Base-by-base conservation (phyloP, 2,797 vertebrate species). In the Falco novaeseelandiae region DNA sequence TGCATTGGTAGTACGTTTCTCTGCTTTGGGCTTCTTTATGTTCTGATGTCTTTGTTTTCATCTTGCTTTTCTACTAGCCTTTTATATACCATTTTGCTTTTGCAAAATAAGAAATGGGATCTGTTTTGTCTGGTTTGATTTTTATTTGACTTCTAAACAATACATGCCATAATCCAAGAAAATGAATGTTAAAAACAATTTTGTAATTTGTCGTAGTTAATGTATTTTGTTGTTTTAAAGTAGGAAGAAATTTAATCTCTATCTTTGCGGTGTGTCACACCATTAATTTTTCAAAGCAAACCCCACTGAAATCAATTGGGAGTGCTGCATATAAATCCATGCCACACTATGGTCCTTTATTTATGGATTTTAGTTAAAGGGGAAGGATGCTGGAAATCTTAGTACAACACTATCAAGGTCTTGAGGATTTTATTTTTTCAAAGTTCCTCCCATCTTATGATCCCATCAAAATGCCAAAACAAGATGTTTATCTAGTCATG, bases 401-500 rank as follows among this genome's bases (percentile, higher is more conserved):
- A 63, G 17, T 90, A 44, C 13, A 88, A 48, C 17, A n/a, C 34
- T 62, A 8, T 44, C 9, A 6, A 58, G 22, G 7, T 74, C 36
- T 87, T 83, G 17, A 79, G 6, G 29, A 38, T 63, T 69, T n/a
- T 65, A 25, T 84, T 94, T 93, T 87, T 65, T 55, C 16, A 2
- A 49, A 65, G 21, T 72, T 84, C 32, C 9, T 88, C 19, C 29
- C 29, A 32, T 94, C 90, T 91, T 94, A 90, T 80, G 62, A 91
- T 94, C 57, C 49, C 59, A 67, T 95, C 70, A 82, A 74, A 93
- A 96, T 89, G 52, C 20, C 63, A 59, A 83, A 93, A 29, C 21
- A 85, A 94, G 62, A 88, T 95, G 49, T 89, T 94, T 92, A 89
- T 93, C 96, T 74, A 91, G 69, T 67, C 76, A 30, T 83, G 76